Conservation (phyloP, 2,888 invertebrate species). For the Chaetogeoica ovagalla region DNA sequence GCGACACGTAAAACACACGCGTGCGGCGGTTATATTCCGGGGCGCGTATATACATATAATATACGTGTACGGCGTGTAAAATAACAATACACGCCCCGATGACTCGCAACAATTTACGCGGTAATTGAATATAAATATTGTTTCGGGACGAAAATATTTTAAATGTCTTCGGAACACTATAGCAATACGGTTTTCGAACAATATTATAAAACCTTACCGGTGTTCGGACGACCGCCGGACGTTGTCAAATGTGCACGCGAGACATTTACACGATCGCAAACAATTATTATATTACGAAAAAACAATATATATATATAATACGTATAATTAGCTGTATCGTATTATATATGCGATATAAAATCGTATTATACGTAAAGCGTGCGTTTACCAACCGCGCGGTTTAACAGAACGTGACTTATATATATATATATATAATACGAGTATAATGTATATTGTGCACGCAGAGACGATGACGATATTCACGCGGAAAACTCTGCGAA, state of each 20-base stretch:
- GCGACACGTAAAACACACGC: no score
- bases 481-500: not conserved
- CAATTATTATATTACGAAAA: not conserved
- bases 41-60: no score
- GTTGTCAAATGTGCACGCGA: no score
- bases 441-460: no score
- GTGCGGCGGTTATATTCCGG: no score
- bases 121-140: constrained; percentile 53
- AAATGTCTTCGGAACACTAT: not conserved
- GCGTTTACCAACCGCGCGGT: no score
- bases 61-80: no score
- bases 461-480: not conserved
- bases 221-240: no score
- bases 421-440: not conserved
- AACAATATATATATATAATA: no score
- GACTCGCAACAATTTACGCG: constrained; percentile 50
- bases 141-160: constrained; percentile 38
- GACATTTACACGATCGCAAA: no score
- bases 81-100: constrained; percentile 34
- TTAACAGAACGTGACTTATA: not conserved
- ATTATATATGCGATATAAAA: not conserved
- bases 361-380: no score
- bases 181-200: constrained; percentile 19
- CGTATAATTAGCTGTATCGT: constrained; percentile 24
- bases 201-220: not conserved